Conservation (phyloP, 2,888 invertebrate genomes). For the Belgica antarctica region DNA sequence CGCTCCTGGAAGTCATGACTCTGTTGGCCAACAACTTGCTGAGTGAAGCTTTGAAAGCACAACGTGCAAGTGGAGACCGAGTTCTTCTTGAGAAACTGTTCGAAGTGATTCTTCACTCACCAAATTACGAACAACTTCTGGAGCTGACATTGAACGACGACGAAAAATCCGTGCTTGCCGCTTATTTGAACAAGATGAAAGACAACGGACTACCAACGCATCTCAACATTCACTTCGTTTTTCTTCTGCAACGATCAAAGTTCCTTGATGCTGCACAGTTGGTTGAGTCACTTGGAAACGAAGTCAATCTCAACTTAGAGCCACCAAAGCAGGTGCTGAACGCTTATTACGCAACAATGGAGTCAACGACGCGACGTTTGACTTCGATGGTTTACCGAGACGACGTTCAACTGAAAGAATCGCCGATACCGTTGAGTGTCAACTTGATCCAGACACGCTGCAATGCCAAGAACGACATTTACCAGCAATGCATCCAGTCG, state of each 20-base stretch:
- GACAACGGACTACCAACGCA: slow-evolving; percentile 48
- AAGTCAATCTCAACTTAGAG: slow-evolving; percentile 46
- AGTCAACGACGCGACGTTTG: slow-evolving; percentile 51
- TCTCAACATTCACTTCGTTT: slow-evolving; percentile 51
- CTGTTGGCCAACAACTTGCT: slow-evolving; percentile 52
- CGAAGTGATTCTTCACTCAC: slow-evolving; percentile 48
- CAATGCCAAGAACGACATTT: slow-evolving; percentile 37
- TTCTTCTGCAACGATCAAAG: slow-evolving; percentile 52
- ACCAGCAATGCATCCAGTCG: slow-evolving; percentile 27
- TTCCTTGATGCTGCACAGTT: slow-evolving; percentile 53
- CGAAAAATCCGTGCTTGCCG: slow-evolving; percentile 51
- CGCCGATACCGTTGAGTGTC: slow-evolving; percentile 28
- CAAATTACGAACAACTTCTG: slow-evolving; percentile 50
- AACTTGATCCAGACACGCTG: slow-evolving; percentile 6
- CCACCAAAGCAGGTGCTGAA: slow-evolving; percentile 51
- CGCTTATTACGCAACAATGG: slow-evolving; percentile 53
- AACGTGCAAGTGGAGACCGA: slow-evolving; percentile 50
- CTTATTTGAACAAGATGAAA: slow-evolving; percentile 45
- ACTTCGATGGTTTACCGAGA: slow-evolving; percentile 51
- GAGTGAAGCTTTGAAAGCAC: slow-evolving; percentile 53
- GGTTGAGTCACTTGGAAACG: slow-evolving; percentile 49
- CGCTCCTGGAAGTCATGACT: slow-evolving; percentile 50
- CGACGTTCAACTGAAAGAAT: slow-evolving; percentile 45
- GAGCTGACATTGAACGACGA: slow-evolving; percentile 50
- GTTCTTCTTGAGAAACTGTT: slow-evolving; percentile 39